Evolutionary conservation across 2,113 vertebrate genomes (phyloP), one percentile per base, ranked within the genome.

Genomic region (Platichthys flesus): DNA sequence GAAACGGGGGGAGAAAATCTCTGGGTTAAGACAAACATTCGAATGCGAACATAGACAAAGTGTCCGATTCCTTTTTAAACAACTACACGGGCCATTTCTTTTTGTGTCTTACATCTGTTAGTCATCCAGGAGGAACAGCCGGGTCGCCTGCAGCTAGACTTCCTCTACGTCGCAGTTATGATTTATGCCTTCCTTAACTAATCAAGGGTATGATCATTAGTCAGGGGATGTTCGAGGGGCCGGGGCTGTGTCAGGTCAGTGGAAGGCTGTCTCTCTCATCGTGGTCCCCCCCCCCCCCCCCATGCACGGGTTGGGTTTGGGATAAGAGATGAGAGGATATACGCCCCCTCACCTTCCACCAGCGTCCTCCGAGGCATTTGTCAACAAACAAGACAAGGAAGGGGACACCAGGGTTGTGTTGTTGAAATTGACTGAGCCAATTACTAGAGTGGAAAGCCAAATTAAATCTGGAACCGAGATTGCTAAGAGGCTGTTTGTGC

Each of bases 161-260:
- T 88, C 61, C 69, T 85, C 65, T 79, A 66, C 77, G 54, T 58
- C 67, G 77, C 67, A 62, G 76, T 81, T 89, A 83, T 90, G 91
- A 92, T 92, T 90, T 87, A 90, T 92, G 74, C 80, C 81, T 88
- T 90, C 86, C 89, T 92, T 88, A 88, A 90, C 79, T 87, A 92
- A 92, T 92, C 90, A 88, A 85, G 85, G 86, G 64, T 69, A 71
- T 40, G 73, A 81, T 90, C 90, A 91, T 93, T 90, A 85, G 85
- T 92, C 90, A 91, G 75, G 78, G 59, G 75, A 82, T 72, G 84
- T 61, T 82, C 73, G 55, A 58, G 64, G 59, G 79, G 5, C 82
- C 62, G 59, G 85, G 55, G 76, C 73, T 74, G 66, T 84, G 84
- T 69, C 82, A 87, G 87, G 87, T 86, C 81, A 87, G 89, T 24